Conservation (phyloP, 2,797 vertebrate species). For the Denticeps clupeoides region DNA sequence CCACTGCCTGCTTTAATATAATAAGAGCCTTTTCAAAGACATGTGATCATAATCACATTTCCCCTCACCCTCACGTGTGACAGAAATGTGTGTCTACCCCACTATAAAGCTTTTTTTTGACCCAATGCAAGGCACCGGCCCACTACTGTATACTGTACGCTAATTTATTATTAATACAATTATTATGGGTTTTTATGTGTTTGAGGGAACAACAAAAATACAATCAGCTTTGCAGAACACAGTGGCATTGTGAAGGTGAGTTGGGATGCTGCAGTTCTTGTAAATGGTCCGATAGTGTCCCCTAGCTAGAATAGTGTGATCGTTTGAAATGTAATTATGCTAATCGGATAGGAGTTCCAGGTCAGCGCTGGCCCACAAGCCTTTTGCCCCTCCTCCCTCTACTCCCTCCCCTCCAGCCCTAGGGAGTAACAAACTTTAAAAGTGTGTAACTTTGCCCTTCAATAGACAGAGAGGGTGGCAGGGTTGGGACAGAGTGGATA, state of each 20-base stretch:
- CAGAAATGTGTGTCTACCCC: no score
- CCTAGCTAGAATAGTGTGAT: slow-evolving; percentile 43
- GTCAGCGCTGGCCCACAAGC: slow-evolving; percentile 28
- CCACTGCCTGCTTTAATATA: no score
- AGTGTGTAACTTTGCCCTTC: slow-evolving; percentile 43
- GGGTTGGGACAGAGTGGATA: no score
- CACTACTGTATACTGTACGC: no score
- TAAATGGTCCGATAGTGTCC: slow-evolving; percentile 38
- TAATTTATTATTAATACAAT: no score
- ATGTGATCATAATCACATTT: no score
- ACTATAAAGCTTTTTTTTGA: no score
- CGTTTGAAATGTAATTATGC: slow-evolving; percentile 63
- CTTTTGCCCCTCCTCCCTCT: slow-evolving; percentile 21
- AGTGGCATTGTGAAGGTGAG: slow-evolving; percentile 37
- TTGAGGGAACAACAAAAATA: no score
- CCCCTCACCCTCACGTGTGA: background rate
- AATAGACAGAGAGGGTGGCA: slow-evolving; percentile 24
- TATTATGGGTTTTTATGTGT: slow-evolving; percentile 17
- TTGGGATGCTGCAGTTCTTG: slow-evolving; percentile 28
- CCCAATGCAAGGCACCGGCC: no score
- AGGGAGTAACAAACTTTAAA: slow-evolving; percentile 55
- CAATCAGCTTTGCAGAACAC: no score
- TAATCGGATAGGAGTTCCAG: slow-evolving; percentile 45
- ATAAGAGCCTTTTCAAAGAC: no score
- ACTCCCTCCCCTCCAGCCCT: slow-evolving; percentile 36